Evolutionary conservation across 1,140 invertebrate genomes (phyloP), one percentile per base, ranked within the genome.

Genomic region (Aphidius ervi): DNA sequence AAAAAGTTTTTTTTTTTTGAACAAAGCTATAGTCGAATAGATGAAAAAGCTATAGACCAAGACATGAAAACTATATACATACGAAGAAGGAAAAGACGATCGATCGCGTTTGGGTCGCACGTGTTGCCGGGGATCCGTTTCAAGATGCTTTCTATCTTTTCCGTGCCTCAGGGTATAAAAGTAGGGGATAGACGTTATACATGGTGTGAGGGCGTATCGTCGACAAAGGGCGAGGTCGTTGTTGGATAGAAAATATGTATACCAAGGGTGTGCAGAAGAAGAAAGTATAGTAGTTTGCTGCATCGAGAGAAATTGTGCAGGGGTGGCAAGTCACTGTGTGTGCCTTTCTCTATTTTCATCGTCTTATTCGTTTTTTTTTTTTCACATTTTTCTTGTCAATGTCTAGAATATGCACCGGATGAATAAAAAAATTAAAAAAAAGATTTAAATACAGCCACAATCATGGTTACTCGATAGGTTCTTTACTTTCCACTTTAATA

Each of bases 81-180:
- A 16, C 16, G 1, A 16, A 16, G 56, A 57, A 58, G 56, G 45
- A 50, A 58, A 50, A 58, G 52, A 47, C 48, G 52, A 61, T 61
- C 59, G 59, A 56, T 61, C 53, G 59, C 47, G 39, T 23, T 37
- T 52, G 49, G 53, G 54, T 56, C 53, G 54, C 59, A 61, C 59
- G 59, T 61, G 59, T 61, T 61, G 59, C 59, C 59, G 45, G 43
- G 59, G 54, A 56, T 56, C 37, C 58, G 50, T 53, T 56, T 60
- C 59, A 61, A 61, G 59, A 61, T 61, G 59, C 59, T 20, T 56
- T 42, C 43, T n/a, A 45, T 56, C 41, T 56, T 56, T 56, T 56
- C 54, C 54, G 42, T 56, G 10, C 20, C 10, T 20, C 23, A n/a
- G 31, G 20, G 42, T 31, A 9, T 54, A 9, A 10, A 42, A 6